These are phyloP conservation scores for Oryctes rhinoceros DNA, from an alignment of 1,140 invertebrate species.

Conservation along the genomic window DNA sequence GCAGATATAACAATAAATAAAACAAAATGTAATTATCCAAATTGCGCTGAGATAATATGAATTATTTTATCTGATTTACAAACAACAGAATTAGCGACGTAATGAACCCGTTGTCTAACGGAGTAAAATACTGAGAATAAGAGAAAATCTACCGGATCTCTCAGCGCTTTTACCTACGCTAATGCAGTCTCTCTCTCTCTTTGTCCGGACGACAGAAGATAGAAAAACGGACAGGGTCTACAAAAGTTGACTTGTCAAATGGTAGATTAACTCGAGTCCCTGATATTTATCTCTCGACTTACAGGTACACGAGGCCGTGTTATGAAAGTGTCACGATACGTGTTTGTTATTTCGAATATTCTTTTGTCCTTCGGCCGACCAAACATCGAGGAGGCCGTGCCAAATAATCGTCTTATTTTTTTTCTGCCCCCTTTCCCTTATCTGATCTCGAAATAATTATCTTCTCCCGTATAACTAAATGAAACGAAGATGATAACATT, in stretches of 20 bases:
- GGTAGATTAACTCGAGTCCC: constrained; percentile 31
- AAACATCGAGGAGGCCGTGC: constrained; percentile 22
- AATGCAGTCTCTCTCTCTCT: not conserved
- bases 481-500: too few relatives aligned
- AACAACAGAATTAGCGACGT: constrained; percentile 15
- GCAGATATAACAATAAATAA: too few relatives aligned
- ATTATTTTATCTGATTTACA: constrained; percentile 24
- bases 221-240: not conserved
- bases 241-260: constrained; percentile 36
- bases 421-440: too few relatives aligned
- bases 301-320: constrained; percentile 10
- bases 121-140: not conserved
- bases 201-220: not conserved
- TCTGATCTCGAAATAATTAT: too few relatives aligned
- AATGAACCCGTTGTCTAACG: not conserved
- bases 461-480: too few relatives aligned
- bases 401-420: constrained; percentile 25
- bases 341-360: constrained; percentile 33
- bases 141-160: too few relatives aligned
- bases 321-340: constrained; percentile 21
- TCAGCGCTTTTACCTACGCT: not conserved
- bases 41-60: too few relatives aligned
- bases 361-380: constrained; percentile 26
- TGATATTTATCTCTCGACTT: constrained; percentile 16
- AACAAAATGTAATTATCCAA: too few relatives aligned